Percentiles rank a stretch among this genome's conserved stretches.
Evolutionary conservation across 2,797 vertebrate genomes (phyloP).

Genomic region (Gallirallus australis): DNA sequence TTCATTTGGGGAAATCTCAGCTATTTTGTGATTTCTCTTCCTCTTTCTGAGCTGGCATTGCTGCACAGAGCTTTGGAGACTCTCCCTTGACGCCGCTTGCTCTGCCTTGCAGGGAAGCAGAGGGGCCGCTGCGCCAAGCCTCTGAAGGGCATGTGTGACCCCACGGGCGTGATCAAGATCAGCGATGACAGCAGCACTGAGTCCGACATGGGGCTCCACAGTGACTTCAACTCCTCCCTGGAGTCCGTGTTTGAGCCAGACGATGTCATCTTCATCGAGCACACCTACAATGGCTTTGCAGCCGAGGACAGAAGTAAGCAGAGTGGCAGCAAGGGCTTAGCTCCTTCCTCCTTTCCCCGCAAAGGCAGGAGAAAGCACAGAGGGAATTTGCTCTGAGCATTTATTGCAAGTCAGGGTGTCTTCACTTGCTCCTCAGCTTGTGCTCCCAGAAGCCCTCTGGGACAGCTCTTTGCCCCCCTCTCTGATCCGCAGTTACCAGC

Average conservation of each 20-base stretch:
- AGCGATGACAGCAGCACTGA: constrained; percentile 96
- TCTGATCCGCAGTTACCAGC: background rate
- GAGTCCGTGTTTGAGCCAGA: constrained; percentile 93
- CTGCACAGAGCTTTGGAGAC: rapidly evolving
- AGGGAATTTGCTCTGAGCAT: rapidly evolving
- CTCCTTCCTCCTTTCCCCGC: background rate
- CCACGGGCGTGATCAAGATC: constrained; percentile 85
- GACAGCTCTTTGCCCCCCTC: too few species aligned
- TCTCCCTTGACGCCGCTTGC: rapidly evolving
- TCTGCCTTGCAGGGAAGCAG: constrained; percentile 81
- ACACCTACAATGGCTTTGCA: constrained; percentile 68
- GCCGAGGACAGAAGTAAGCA: constrained; percentile 71
- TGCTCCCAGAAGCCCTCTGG: background rate
- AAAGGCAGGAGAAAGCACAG: background rate
- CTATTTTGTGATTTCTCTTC: background rate
- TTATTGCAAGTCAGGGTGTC: background rate
- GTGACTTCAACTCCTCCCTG: constrained; percentile 95
- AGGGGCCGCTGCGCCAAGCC: constrained; percentile 85
- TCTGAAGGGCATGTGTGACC: constrained; percentile 80
- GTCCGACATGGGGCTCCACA: constrained; percentile 90
- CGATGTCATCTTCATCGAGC: constrained; percentile 91
- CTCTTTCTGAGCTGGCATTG: background rate
- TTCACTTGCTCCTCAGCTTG: background rate
- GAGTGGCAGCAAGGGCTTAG: background rate
- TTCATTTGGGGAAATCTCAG: background rate